A percentile compares a stretch with the other conserved stretches of the same genome.
Evolutionary conservation across 2,888 invertebrate species (phyloP).

Genomic region (Ctena decussata): DNA sequence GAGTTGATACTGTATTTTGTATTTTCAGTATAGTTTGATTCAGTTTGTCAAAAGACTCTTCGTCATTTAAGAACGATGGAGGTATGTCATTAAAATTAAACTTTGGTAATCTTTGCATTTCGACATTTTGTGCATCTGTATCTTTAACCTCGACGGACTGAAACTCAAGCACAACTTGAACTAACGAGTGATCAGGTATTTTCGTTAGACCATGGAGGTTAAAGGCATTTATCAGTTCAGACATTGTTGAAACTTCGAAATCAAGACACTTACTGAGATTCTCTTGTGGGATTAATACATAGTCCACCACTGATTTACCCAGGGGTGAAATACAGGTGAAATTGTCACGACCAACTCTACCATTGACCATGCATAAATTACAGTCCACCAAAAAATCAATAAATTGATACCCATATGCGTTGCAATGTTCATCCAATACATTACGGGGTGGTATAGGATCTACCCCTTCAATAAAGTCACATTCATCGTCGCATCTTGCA

Average conservation of each 20-base stretch:
- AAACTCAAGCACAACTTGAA: neutral
- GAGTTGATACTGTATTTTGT: neutral
- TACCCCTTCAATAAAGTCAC: neutral
- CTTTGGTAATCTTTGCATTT: too few relatives aligned
- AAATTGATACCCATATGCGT: neutral
- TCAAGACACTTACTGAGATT: neutral
- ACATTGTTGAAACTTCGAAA: constrained; percentile 1
- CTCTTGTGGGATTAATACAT: neutral
- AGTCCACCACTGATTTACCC: neutral
- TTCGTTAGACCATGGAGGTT: neutral
- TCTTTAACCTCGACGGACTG: too few relatives aligned
- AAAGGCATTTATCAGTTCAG: neutral
- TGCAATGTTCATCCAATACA: neutral
- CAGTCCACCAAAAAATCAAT: neutral
- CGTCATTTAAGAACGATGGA: neutral
- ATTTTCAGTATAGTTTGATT: neutral
- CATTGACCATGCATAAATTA: neutral
- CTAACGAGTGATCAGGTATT: neutral
- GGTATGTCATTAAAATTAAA: too few relatives aligned
- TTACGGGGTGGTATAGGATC: neutral
- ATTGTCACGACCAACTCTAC: neutral
- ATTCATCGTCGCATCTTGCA: neutral
- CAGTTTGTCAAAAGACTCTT: neutral
- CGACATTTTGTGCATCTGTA: too few relatives aligned
- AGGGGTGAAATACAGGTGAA: neutral